phyloP scores from a whole-genome alignment of 2,113 vertebrate genomes.

The Actenoides lindsayi region DNA sequence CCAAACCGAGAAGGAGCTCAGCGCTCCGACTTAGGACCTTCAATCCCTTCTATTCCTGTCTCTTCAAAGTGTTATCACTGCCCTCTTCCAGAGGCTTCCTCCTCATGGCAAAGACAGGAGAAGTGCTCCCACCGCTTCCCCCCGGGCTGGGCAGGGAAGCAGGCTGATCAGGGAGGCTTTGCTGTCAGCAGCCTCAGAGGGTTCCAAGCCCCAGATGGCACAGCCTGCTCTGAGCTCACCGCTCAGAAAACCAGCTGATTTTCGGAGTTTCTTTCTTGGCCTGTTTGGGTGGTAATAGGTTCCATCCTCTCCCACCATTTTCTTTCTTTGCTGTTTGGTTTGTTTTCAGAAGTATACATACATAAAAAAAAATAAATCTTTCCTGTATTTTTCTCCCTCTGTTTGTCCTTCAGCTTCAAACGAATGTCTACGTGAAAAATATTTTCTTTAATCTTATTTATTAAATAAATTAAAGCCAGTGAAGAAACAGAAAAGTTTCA shows the following conservation, averaged over 20 bases:
- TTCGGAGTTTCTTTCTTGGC: not conserved
- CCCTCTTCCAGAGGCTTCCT: accelerated
- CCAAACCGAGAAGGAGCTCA: not conserved
- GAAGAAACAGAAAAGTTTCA: not conserved
- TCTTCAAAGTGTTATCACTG: not conserved
- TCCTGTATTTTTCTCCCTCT: not conserved
- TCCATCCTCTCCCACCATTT: not conserved
- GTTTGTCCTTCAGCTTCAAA: not conserved
- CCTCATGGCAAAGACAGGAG: not conserved
- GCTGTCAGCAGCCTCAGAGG: not conserved
- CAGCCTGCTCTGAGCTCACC: not conserved
- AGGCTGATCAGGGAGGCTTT: not conserved
- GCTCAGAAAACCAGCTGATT: not conserved
- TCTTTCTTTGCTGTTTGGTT: not conserved
- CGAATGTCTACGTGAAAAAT: not conserved
- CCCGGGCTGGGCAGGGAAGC: not conserved
- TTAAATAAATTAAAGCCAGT: not conserved
- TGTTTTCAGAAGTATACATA: not conserved
- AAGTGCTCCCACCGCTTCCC: accelerated
- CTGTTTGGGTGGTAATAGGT: not conserved
- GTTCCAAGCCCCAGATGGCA: not conserved
- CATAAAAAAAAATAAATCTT: not conserved
- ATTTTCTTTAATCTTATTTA: not conserved
- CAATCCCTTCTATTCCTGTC: not conserved
- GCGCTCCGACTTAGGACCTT: not conserved